These are phyloP conservation scores for Archilochus colubris DNA, from an alignment of 2,113 vertebrate species.

Conservation along the genomic window DNA sequence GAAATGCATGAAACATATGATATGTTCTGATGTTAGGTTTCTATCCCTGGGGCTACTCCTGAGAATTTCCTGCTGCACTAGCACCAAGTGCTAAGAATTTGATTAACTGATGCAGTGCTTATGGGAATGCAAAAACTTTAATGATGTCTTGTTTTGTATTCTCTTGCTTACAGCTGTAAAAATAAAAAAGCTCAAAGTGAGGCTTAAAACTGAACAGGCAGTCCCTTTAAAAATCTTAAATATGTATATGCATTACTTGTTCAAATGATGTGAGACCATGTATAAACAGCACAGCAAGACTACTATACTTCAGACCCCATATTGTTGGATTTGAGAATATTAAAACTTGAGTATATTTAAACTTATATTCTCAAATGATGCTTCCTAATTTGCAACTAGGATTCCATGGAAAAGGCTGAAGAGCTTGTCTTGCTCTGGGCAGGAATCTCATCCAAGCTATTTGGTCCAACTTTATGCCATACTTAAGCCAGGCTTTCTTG, in stretches of 20 bases:
- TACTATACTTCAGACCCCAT: accelerated
- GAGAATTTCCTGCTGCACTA: background rate
- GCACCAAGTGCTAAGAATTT: background rate
- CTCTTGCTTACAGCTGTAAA: background rate
- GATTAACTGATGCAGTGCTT: background rate
- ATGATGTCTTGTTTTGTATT: background rate
- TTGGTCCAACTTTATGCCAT: background rate
- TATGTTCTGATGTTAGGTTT: background rate
- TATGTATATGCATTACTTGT: background rate
- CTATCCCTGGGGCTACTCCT: background rate
- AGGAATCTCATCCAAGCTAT: background rate
- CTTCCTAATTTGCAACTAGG: background rate
- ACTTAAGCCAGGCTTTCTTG: background rate
- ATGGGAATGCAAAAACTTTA: background rate
- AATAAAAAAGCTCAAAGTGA: background rate
- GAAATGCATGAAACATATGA: background rate
- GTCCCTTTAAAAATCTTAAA: background rate
- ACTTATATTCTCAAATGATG: background rate
- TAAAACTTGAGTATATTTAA: background rate
- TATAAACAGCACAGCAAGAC: background rate
- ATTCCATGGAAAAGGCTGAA: background rate
- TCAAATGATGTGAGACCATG: background rate
- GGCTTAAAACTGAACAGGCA: background rate
- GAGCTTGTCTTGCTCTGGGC: background rate
- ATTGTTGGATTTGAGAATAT: background rate